These are phyloP conservation scores for Caenorhabditis zanzibari DNA, from an alignment of 2,888 invertebrate genomes.

Conservation along the genomic window DNA sequence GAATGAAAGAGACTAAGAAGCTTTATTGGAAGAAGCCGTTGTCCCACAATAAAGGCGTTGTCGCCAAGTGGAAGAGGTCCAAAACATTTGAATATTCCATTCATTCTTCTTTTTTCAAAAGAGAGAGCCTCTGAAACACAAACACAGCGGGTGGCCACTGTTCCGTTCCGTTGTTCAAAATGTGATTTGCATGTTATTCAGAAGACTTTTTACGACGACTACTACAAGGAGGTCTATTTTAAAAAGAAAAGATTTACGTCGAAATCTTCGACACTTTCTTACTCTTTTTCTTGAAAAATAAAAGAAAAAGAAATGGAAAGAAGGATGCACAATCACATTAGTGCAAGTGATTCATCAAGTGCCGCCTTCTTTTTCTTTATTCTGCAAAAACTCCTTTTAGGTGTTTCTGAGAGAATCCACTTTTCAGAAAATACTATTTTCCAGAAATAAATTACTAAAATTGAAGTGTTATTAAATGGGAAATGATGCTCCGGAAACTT, in stretches of 20 bases:
- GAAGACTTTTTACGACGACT: constrained; percentile 12
- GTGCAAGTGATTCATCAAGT: constrained; percentile 66
- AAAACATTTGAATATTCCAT: constrained; percentile 61
- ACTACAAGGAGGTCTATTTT: not conserved
- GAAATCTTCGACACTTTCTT: constrained; percentile 20
- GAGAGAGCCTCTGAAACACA: constrained; percentile 34
- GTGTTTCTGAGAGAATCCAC: constrained; percentile 11
- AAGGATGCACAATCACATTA: constrained; percentile 60
- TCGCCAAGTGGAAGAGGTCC: constrained; percentile 20
- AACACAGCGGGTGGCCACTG: constrained; percentile 32
- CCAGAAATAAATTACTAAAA: not conserved
- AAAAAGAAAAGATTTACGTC: constrained; percentile 22
- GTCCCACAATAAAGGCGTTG: constrained; percentile 26
- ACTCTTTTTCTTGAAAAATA: not conserved
- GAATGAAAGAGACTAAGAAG: constrained; percentile 34
- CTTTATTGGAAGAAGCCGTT: constrained; percentile 48
- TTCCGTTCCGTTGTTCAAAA: constrained; percentile 29
- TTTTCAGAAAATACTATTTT: constrained; percentile 20
- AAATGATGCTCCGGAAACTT: not conserved
- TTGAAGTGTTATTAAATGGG: constrained; percentile 8
- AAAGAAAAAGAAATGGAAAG: not conserved
- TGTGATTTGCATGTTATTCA: constrained; percentile 39
- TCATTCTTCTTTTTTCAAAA: constrained; percentile 3
- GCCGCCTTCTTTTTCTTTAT: constrained; percentile 43
- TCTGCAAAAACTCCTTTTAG: constrained; percentile 20